Evolutionary conservation across 2,113 vertebrate species (phyloP).

Genomic region (Hippopotamus amphibius): DNA sequence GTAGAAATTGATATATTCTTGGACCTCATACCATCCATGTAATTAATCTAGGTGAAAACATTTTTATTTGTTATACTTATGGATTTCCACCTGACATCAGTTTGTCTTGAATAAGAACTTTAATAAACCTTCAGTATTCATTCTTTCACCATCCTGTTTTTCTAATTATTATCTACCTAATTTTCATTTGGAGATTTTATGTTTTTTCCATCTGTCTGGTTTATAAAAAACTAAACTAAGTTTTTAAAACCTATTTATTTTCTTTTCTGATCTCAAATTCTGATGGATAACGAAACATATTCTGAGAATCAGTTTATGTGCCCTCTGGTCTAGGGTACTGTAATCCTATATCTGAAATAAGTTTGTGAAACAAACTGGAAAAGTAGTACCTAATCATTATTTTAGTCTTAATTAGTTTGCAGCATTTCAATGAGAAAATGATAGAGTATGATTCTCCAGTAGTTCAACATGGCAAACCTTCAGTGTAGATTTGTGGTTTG

Average conservation of each 20-base stretch:
- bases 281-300: constrained; percentile 81
- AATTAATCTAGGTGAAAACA: background rate
- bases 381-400: background rate
- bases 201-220: constrained; percentile 76
- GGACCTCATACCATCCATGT: background rate
- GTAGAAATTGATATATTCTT: background rate
- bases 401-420: constrained; percentile 59
- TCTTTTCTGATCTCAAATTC: constrained; percentile 78
- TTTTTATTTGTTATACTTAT: background rate
- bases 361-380: constrained; percentile 30
- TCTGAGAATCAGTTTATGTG: constrained; percentile 72
- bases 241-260: constrained; percentile 66
- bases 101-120: constrained; percentile 10
- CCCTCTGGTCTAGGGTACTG: background rate
- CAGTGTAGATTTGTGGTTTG: background rate
- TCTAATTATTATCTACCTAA: constrained; percentile 49
- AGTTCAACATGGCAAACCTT: background rate
- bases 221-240: constrained; percentile 72
- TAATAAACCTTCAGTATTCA: background rate
- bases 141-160: constrained; percentile 20
- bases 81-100: background rate
- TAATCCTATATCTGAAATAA: background rate
- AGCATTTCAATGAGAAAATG: constrained; percentile 61
- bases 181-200: constrained; percentile 80
- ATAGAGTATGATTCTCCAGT: background rate